These are phyloP conservation scores for Sapajus apella DNA, from an alignment of 2,113 vertebrate genomes.

Conservation along the genomic window DNA sequence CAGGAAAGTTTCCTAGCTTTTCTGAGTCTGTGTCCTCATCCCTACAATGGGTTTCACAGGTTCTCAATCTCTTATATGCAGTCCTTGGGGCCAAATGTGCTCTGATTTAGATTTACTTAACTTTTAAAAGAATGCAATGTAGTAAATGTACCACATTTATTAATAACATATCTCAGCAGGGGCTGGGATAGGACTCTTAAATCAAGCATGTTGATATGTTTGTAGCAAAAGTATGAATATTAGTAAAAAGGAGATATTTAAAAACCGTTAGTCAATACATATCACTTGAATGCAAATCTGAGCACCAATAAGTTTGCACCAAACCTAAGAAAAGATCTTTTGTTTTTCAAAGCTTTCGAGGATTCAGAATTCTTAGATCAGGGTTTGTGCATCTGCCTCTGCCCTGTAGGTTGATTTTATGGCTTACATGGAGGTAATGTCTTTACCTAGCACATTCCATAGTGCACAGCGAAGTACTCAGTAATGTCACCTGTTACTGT, in stretches of 20 bases:
- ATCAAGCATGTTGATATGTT: conserved; percentile 9
- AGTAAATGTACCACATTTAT: neutral
- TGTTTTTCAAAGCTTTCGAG: neutral
- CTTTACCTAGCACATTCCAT: neutral
- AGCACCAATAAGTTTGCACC: neutral
- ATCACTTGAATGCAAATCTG: neutral
- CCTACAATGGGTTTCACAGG: neutral
- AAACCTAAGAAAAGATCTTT: neutral
- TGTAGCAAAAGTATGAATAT: neutral
- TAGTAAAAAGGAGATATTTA: neutral
- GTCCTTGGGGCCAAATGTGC: neutral
- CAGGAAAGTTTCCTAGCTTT: neutral
- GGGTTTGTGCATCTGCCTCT: neutral
- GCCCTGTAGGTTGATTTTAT: neutral
- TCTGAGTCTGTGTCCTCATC: neutral
- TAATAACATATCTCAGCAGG: neutral
- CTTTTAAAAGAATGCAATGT: neutral
- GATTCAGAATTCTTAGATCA: neutral
- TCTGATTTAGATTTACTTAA: conserved; percentile 2
- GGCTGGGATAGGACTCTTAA: neutral
- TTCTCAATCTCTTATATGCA: neutral
- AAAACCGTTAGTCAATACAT: neutral
- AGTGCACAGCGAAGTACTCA: neutral
- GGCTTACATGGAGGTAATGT: fast-evolving
- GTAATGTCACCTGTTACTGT: neutral